Base-by-base conservation (phyloP, 2,113 vertebrate genomes). In the Carettochelys insculpta region DNA sequence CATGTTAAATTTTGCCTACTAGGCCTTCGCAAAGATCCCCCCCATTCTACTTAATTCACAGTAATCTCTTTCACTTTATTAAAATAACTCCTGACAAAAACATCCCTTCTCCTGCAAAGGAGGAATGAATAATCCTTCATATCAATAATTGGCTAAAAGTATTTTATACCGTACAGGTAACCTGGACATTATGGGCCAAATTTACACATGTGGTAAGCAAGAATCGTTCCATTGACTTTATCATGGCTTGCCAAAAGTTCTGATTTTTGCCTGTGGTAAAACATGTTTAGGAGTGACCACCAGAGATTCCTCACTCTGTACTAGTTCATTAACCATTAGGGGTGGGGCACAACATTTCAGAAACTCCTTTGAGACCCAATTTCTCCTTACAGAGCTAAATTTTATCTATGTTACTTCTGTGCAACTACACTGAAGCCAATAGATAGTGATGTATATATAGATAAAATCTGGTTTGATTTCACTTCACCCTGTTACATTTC, bases 191-290 rank as follows among this genome's bases (percentile, higher is more conserved):
- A 45, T 43, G 41, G 41, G 24, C 5, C 41, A 73, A 73, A 73
- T 43, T 45, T 41, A 71, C 87, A 80, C 87, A 80, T 84, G 85
- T 85, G 80, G 38, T 47, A 61, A 90, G 54, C 51, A 92, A 83
- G 78, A 90, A 54, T 86, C 92, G 92, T 95, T 93, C 87, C 90
- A 83, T 56, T 82, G 71, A 90, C 81, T 94, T 92, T 86, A 87
- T 54, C 90, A 91, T 87, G 92, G 92, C 92, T 95, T 95, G 87
- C n/a, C 86, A 94, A 52, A 76, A 95, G 92, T 88, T 92, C 48
- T 92, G 94, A 92, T 94, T 94, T 92, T 71, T 84, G 94, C 34
- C 90, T 80, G 94, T 78, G 73, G 54, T 84, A 83, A 92, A 92
- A 76, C 82, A 87, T 78, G 76, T 81, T 83, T 78, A 86, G 25